Evolutionary conservation across 2,113 vertebrate species (phyloP), one percentile per base, ranked within the genome.

Genomic region (Bambusicola thoracicus): DNA sequence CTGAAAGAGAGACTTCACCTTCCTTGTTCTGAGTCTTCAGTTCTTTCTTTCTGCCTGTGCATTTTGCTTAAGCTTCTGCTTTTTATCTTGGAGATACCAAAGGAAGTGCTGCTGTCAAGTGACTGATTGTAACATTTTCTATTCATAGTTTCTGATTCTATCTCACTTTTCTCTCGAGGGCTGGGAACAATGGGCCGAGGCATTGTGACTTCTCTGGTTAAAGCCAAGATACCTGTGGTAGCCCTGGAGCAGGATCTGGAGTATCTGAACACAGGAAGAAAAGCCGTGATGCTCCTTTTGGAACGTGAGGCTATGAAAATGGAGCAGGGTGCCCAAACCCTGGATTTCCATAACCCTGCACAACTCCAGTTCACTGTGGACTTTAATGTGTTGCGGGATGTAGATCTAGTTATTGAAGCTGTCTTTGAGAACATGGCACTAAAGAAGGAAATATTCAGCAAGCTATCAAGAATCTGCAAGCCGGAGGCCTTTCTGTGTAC

Each of bases 111-210:
- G 16, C 66, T 53, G 36, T 8, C 81, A 69, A 13, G 80, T 81
- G 63, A 93, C 74, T 68, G 75, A 74, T 27, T 62, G 20, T 43
- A 55, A 73, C 51, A 25, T 83, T 92, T 93, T 46, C 62, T 72
- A 49, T 83, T 79, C 11, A 16, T 25, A 55, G 36, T 56, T 62
- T 82, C 84, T 90, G 38, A 79, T 84, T 93, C 56, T 84, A 66
- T 80, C 85, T 93, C 77, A 62, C 22, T 95, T 92, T 79, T 90
- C 74, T 91, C 87, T 93, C 19, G 80, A 99, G 99, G 99, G 74
- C 97, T 99, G 81, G 99, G 99, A 89, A 99, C 99, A 51, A 99
- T 99, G 99, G 99, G 99, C 30, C 97, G 93, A 94, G 99, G 99
- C 67, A 99, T 99, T 38, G 95, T 96, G 13, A 97, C 98, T 76